These are phyloP conservation scores for Corticium candelabrum DNA, from an alignment of 37 sponge, comb jelly and placozoan species.

Conservation along the genomic window DNA sequence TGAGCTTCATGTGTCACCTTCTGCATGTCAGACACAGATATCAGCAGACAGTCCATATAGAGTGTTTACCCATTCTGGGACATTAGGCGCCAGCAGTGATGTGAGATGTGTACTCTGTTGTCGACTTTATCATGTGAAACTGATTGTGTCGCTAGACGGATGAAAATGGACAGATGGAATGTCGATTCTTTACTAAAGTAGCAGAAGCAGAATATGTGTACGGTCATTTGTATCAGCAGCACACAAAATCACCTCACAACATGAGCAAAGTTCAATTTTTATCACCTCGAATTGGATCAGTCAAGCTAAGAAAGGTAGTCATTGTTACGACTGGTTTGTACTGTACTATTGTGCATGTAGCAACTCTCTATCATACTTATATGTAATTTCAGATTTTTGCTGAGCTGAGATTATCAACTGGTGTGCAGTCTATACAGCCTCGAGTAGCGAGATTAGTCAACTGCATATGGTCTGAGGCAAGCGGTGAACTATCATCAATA, in stretches of 20 bases:
- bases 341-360: no score
- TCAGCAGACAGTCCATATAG: conserved; percentile 12
- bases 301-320: conserved; percentile 72
- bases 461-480: conserved; percentile 71
- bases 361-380: no score
- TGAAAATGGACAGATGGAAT: no score
- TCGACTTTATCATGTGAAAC: no score
- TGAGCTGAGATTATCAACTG: no score
- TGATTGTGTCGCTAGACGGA: no score
- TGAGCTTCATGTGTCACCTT: conserved; percentile 12
- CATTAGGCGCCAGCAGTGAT: neutral
- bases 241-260: conserved; percentile 41
- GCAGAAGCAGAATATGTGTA: conserved; percentile 73
- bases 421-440: no score
- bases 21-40: no score
- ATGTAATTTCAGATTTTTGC: no score
- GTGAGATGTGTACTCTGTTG: no score
- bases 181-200: conserved; percentile 50
- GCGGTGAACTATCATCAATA: conserved; percentile 56
- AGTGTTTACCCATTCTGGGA: conserved; percentile 18
- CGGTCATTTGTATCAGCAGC: conserved; percentile 44
- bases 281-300: conserved; percentile 61
- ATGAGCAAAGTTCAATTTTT: conserved; percentile 35
- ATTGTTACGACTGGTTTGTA: no score
- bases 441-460: no score